A percentile compares a stretch with the other conserved stretches of the same genome.
Conservation (phyloP, 1,140 invertebrate genomes). For the Papilio aristodemus region DNA sequence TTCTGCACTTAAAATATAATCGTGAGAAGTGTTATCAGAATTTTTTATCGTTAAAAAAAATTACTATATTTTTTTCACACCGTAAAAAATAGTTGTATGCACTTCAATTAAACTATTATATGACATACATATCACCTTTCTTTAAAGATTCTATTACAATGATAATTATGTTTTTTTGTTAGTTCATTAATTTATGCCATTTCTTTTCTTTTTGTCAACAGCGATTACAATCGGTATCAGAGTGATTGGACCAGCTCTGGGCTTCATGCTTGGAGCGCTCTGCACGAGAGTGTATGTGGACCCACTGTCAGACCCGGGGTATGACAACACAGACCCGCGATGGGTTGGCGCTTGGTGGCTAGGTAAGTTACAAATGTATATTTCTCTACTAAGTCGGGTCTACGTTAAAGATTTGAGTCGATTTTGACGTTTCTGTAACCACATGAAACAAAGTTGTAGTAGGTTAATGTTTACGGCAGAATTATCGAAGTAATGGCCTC, state of each 20-base stretch:
- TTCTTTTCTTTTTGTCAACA: constrained; percentile 65
- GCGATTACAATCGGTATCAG: constrained; percentile 95
- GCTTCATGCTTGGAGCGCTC: constrained; percentile 94
- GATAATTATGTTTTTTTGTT: too few species aligned
- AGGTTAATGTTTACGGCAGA: background rate
- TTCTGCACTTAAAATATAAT: background rate
- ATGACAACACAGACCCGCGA: constrained; percentile 90
- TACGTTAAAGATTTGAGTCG: too few species aligned
- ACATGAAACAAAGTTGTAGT: constrained; percentile 12
- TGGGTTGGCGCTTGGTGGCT: constrained; percentile 97
- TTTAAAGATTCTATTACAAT: too few species aligned
- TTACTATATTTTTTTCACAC: too few species aligned
- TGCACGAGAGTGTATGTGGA: constrained; percentile 94
- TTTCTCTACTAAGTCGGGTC: too few species aligned
- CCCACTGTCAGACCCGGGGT: constrained; percentile 86
- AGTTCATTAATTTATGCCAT: background rate
- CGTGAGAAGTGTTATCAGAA: constrained; percentile 1
- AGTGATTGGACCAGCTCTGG: constrained; percentile 93
- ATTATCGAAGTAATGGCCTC: background rate
- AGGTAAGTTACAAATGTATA: constrained; percentile 79
- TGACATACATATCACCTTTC: too few species aligned
- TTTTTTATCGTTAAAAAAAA: background rate
- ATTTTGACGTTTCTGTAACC: background rate
- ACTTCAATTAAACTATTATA: too few species aligned
- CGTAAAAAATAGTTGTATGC: too few species aligned